A percentile compares a stretch with the other conserved stretches of the same genome.
Conservation (phyloP, 1,140 invertebrate species). For the Panagrolaimus sp. region DNA sequence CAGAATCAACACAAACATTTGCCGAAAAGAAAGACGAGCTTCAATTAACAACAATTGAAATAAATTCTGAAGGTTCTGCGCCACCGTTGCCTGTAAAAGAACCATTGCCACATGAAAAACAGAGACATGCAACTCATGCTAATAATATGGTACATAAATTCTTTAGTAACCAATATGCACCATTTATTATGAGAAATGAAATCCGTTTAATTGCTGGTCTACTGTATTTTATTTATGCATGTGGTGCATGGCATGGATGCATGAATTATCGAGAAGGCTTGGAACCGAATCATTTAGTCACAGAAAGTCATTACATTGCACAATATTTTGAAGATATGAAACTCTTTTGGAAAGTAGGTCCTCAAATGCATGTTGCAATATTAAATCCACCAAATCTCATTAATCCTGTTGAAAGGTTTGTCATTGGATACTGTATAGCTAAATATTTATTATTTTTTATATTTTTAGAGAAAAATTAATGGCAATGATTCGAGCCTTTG, state of each 20-base stretch:
- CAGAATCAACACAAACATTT: not conserved
- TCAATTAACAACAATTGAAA: slow-evolving; percentile 1
- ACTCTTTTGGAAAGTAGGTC: slow-evolving; percentile 51
- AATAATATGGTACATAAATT: slow-evolving; percentile 63
- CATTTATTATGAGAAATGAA: slow-evolving; percentile 71
- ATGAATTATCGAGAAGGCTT: slow-evolving; percentile 70
- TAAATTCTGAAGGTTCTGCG: slow-evolving; percentile 3
- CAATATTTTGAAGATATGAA: slow-evolving; percentile 54
- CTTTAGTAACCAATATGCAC: slow-evolving; percentile 72
- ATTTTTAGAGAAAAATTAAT: slow-evolving; percentile 44
- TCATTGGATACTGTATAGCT: no score
- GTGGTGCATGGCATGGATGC: slow-evolving; percentile 78
- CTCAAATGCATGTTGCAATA: slow-evolving; percentile 57
- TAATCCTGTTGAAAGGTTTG: slow-evolving; percentile 42
- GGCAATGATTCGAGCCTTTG: slow-evolving; percentile 45
- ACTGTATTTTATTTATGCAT: slow-evolving; percentile 73
- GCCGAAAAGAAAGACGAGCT: not conserved
- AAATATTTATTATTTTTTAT: slow-evolving; percentile 3
- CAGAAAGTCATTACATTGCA: slow-evolving; percentile 54
- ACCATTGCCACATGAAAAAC: slow-evolving; percentile 5
- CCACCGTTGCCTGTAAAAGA: not conserved
- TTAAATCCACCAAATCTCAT: slow-evolving; percentile 54
- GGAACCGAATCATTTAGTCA: slow-evolving; percentile 55
- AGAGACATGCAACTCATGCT: slow-evolving; percentile 9
- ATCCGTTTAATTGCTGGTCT: slow-evolving; percentile 73